Base-by-base conservation (phyloP, 2,113 vertebrate species). In the Chitala chitala region DNA sequence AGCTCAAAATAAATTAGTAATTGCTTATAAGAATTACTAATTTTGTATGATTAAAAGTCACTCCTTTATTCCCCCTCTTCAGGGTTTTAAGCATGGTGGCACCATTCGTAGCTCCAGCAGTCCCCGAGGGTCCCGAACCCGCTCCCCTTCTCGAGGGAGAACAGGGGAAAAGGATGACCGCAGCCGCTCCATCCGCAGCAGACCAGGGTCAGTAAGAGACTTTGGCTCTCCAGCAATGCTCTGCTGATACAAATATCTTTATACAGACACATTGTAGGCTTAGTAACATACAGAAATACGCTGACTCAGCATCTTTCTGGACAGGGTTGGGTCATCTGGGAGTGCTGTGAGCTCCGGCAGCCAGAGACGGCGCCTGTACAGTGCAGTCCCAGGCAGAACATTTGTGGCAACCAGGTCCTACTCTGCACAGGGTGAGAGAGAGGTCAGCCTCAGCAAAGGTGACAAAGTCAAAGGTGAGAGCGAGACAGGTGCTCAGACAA, bases 401-500 rank as follows among this genome's bases (percentile, higher is more conserved):
- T 96, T 97, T 81, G 92, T 97, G 75, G 94, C 92, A 0, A 93
- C 94, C 42, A 92, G 93, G 70, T 87, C 94, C 0, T 92, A 97
- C 86, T 91, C 94, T 12, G 92, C 94, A 3, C 95, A 95, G 78
- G 94, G 87, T 0, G 95, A 97, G 78, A 89, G 93, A 2, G 94
- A 96, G 83, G 93, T 96, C 81, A 93, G 91, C 80, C 87, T 96
- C 78, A 95, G 85, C 84, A 96, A 95, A 72, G 95, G 94, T 70
- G 95, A 96, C 86, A 92, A 93, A 86, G 93, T 96, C 86, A 96
- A 96, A 94, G 95, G 95, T 96, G 83, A 83, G 80, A 69, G 9
- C 26, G 20, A 72, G 50, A 51, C n/a, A n/a, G 10, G 42, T 68
- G 53, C 58, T 70, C 7, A 40, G 29, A 59, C 26, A 12, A 59